Conservation (phyloP, 1,140 invertebrate genomes). For the Periplaneta americana region DNA sequence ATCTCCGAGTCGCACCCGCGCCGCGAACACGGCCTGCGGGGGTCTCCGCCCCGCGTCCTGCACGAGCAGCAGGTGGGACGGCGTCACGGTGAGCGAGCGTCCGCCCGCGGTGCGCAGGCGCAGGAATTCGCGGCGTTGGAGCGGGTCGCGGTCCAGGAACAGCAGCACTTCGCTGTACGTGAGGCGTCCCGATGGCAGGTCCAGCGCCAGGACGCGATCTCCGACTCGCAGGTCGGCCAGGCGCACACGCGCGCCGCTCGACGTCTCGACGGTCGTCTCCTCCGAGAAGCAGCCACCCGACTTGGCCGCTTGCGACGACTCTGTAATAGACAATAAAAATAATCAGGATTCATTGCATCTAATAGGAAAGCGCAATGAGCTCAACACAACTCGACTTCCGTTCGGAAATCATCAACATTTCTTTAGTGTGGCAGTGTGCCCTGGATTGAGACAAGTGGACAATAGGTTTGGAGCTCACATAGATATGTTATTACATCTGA, state of each 20-base stretch:
- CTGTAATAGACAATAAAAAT: slow-evolving; percentile 53
- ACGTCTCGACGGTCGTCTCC: slow-evolving; percentile 51
- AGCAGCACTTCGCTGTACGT: slow-evolving; percentile 82
- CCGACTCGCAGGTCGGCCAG: slow-evolving; percentile 67
- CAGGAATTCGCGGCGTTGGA: slow-evolving; percentile 62
- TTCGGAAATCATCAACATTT: too few species aligned
- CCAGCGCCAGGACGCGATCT: slow-evolving; percentile 74
- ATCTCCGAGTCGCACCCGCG: slow-evolving; percentile 45
- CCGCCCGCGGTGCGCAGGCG: slow-evolving; percentile 64
- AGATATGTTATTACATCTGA: too few species aligned
- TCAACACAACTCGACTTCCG: too few species aligned
- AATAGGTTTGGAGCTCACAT: too few species aligned
- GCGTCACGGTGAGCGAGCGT: slow-evolving; percentile 68
- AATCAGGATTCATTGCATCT: too few species aligned
- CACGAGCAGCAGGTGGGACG: slow-evolving; percentile 69
- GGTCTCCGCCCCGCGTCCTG: neutral
- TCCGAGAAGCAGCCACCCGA: slow-evolving; percentile 76
- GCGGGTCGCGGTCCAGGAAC: slow-evolving; percentile 77
- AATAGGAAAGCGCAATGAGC: too few species aligned
- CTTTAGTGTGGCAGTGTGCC: too few species aligned
- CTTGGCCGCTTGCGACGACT: slow-evolving; percentile 81
- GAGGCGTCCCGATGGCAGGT: slow-evolving; percentile 51
- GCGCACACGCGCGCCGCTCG: slow-evolving; percentile 40
- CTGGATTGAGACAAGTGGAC: too few species aligned
- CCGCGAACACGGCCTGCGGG: slow-evolving; percentile 50